These are phyloP conservation scores for Rhynchonema sp. DNA, from an alignment of 2,888 invertebrate species.

Conservation along the genomic window DNA sequence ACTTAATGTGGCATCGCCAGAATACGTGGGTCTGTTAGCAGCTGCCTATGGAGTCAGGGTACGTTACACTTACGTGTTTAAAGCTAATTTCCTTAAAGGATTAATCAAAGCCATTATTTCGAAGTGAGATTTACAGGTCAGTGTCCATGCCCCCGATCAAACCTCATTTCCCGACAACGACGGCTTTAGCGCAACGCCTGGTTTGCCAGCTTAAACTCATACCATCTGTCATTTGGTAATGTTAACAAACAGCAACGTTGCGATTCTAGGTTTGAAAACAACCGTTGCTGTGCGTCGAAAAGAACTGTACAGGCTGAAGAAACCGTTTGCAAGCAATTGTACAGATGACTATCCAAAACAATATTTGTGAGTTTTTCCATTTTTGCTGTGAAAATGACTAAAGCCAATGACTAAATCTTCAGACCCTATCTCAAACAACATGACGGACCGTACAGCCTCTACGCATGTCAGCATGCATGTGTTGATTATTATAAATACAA, in stretches of 20 bases:
- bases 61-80: too few species aligned
- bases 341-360: neutral
- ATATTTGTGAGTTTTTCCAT: neutral
- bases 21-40: slow-evolving; percentile 1
- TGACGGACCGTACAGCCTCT: neutral
- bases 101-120: too few species aligned
- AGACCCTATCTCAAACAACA: neutral
- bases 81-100: too few species aligned
- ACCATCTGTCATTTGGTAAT: too few species aligned
- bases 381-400: neutral
- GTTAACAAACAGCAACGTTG: too few species aligned
- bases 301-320: neutral
- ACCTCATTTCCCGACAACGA: neutral
- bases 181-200: neutral
- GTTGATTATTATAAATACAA: neutral
- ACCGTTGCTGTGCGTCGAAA: neutral
- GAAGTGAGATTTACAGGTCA: too few species aligned
- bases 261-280: neutral
- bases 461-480: neutral
- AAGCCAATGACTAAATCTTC: neutral
- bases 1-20: neutral
- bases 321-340: neutral
- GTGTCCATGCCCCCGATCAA: neutral
- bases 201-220: neutral
- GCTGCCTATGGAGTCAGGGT: neutral